Base-by-base conservation (phyloP, 2,797 vertebrate genomes). In the Hemibagrus guttatus region DNA sequence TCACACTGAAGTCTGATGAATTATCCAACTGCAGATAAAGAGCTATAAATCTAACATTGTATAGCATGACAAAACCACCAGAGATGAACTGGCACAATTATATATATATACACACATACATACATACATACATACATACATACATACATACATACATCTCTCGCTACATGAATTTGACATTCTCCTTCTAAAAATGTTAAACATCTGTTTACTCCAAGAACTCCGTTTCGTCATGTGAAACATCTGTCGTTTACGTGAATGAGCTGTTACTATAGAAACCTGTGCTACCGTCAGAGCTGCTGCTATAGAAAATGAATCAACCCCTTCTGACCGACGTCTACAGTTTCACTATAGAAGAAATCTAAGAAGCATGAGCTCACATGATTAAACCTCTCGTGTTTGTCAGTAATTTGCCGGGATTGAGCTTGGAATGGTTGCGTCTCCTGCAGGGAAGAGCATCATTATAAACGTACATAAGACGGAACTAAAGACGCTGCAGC, bases 391-490 rank as follows among this genome's bases (percentile, higher is more conserved):
- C 46, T 49, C 6, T 49, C 7, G 46, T 8, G 46, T 49, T n/a
- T 81, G 79, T 46, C 31, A n/a, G 42, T 28, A 42, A 81, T 49
- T 64, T 64, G 26, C 59, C 12, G 16, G 16, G 39, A n/a, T 64
- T 28, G 26, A 64, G 58, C 69, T 64, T 13, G 19, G 16, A 64
- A 9, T 85, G 52, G 2, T 46, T 59, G 23, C 6, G 21, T 58
- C 63, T 85, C 61, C 75, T 58, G 75, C 84, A 69, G 61, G 61
- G 49, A 79, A 76, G 56, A 3, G 54, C 46, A 23, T 54, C 63
- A 75, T 88, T 84, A 75, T 84, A 31, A 61, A 84, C 63, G 14
- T 26, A 59, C 61, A 28, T 64, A 21, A 28, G 49, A 56, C 14
- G 5, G 49, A 79, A 69, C n/a, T 63, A 26, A 26, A 59, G 75